These are phyloP conservation scores for Nycticorax nycticorax DNA, from an alignment of 2,113 vertebrate species.

Conservation along the genomic window DNA sequence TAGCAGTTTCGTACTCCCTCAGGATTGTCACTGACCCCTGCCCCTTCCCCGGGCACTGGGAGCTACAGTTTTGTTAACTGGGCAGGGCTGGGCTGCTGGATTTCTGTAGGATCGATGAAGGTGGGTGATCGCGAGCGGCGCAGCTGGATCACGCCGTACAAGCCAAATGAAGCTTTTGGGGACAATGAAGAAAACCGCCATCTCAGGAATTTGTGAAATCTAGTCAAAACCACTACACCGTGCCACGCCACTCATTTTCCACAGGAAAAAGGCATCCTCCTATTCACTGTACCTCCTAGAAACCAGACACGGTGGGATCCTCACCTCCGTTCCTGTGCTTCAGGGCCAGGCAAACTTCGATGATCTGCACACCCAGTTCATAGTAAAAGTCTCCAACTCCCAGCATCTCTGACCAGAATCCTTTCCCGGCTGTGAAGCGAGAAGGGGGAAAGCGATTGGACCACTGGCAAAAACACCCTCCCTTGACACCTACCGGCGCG, in stretches of 20 bases:
- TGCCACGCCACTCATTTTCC: accelerated
- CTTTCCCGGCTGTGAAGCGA: conserved; percentile 87
- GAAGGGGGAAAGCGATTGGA: not conserved
- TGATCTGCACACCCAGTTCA: conserved; percentile 94
- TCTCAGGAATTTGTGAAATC: not conserved
- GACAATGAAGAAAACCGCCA: not conserved
- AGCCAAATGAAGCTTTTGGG: not conserved
- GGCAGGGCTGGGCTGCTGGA: not conserved
- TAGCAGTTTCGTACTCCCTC: not conserved
- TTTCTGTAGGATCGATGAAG: not conserved
- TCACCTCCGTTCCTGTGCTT: conserved; percentile 96
- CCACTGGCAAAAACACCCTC: accelerated
- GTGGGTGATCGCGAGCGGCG: not conserved
- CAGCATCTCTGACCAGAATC: conserved; percentile 98
- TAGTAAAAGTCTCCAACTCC: conserved; percentile 98
- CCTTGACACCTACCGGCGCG: not conserved
- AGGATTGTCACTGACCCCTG: not conserved
- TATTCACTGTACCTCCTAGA: not conserved
- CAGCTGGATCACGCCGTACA: not conserved
- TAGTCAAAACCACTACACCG: not conserved
- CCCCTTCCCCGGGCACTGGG: not conserved
- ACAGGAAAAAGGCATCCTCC: not conserved
- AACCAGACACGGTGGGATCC: not conserved
- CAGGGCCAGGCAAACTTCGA: conserved; percentile 94
- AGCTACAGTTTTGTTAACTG: accelerated